phyloP scores from a whole-genome alignment of 2,113 vertebrate species.

The Limnothrissa miodon region DNA sequence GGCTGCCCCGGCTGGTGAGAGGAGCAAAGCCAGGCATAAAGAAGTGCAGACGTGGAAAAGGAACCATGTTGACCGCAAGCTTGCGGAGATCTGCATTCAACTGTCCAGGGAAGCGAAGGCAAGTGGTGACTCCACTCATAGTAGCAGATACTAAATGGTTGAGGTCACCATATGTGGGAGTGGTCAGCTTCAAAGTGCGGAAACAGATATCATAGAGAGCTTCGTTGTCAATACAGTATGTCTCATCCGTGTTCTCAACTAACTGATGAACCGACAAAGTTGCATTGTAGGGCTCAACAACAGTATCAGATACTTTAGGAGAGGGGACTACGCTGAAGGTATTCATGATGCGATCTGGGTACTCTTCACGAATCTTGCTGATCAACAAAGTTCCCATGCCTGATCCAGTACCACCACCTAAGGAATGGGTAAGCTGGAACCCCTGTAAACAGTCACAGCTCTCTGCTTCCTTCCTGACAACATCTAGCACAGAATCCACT shows the following conservation, averaged over 20 bases:
- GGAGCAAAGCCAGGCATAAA: constrained; percentile 74
- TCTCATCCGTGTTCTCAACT: constrained; percentile 19
- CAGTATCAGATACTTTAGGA: constrained; percentile 16
- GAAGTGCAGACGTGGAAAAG: constrained; percentile 72
- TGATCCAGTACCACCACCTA: background rate
- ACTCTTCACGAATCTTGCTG: background rate
- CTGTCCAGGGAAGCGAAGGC: constrained; percentile 71
- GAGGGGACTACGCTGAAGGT: background rate
- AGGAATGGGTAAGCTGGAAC: background rate
- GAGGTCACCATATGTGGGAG: constrained; percentile 57
- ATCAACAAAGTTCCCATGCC: background rate
- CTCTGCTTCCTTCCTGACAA: constrained; percentile 12
- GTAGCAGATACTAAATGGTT: constrained; percentile 74
- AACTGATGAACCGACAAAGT: background rate
- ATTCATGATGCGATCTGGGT: constrained; percentile 22
- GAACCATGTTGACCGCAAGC: constrained; percentile 73
- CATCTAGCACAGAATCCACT: constrained; percentile 12
- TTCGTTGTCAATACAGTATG: constrained; percentile 9
- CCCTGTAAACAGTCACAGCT: background rate
- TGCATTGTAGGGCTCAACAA: background rate
- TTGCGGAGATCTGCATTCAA: constrained; percentile 72
- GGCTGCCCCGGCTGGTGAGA: constrained; percentile 69
- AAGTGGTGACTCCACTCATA: constrained; percentile 75
- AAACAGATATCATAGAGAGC: background rate
- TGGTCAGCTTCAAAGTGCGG: background rate